Conservation (phyloP, 2,888 invertebrate species). For the Andrena chrysosceles region DNA sequence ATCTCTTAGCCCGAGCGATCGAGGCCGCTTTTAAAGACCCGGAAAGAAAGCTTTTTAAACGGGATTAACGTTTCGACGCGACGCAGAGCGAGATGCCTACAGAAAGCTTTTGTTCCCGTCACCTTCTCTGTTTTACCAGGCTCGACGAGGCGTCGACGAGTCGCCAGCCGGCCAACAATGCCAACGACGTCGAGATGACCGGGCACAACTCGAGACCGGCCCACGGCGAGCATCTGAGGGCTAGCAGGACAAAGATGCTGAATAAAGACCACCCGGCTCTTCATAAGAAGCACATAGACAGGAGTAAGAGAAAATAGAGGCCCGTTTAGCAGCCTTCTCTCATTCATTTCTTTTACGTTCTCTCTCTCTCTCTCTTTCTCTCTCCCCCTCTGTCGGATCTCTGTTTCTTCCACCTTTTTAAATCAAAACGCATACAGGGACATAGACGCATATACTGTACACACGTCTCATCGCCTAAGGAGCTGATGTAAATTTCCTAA, state of each 20-base stretch:
- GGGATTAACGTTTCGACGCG: constrained; percentile 20
- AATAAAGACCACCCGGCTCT: constrained; percentile 77
- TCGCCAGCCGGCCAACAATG: constrained; percentile 78
- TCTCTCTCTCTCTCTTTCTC: background rate
- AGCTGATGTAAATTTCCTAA: constrained; percentile 37
- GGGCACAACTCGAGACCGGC: constrained; percentile 74
- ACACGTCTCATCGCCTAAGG: background rate
- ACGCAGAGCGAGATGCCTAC: constrained; percentile 15
- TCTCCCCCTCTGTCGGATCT: background rate
- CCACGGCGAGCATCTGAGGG: constrained; percentile 75
- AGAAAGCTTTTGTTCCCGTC: constrained; percentile 63
- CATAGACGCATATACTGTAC: constrained; percentile 2
- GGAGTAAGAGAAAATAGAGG: constrained; percentile 82
- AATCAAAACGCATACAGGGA: constrained; percentile 17
- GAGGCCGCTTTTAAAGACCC: constrained; percentile 39
- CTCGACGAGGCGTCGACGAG: constrained; percentile 82
- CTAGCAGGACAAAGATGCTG: constrained; percentile 77
- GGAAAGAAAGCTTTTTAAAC: constrained; percentile 10
- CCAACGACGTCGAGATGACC: constrained; percentile 74
- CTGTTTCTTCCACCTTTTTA: constrained; percentile 1
- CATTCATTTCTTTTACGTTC: constrained; percentile 36
- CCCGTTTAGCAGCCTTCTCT: constrained; percentile 44
- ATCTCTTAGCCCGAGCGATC: constrained; percentile 67
- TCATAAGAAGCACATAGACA: constrained; percentile 80
- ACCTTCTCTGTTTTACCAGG: constrained; percentile 76